Conservation (phyloP, 2,888 invertebrate species). For the Drosophila pullipes region DNA sequence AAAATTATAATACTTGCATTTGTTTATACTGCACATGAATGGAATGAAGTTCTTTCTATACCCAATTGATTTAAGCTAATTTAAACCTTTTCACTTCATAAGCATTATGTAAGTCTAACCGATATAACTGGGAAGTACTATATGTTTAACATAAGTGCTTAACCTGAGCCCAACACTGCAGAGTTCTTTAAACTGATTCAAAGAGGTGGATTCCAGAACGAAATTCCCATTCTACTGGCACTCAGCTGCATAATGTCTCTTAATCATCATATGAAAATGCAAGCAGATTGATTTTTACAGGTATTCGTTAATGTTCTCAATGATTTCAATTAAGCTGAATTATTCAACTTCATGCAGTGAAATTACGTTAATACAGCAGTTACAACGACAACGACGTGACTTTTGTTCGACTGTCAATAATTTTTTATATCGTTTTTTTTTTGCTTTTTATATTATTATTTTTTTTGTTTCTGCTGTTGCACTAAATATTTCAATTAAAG, state of each 20-base stretch:
- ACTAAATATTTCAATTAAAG: constrained; percentile 79
- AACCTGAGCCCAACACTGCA: not conserved
- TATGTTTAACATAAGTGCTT: not conserved
- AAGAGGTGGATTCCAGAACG: not conserved
- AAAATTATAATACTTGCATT: not conserved
- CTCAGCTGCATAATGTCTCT: constrained; percentile 7
- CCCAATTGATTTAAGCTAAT: not conserved
- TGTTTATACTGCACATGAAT: not conserved
- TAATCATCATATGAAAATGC: constrained; percentile 4
- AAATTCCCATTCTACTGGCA: not conserved
- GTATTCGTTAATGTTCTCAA: constrained; percentile 56
- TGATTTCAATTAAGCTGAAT: constrained; percentile 72
- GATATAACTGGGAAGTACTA: not conserved
- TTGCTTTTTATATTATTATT: not conserved
- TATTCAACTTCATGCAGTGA: constrained; percentile 49
- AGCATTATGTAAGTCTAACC: not conserved
- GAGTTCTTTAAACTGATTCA: not conserved
- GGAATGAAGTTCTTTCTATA: not conserved
- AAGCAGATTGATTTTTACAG: constrained; percentile 30
- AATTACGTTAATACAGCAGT: constrained; percentile 44
- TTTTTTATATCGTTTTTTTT: constrained; percentile 9
- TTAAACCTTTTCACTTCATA: not conserved
- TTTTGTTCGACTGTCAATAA: constrained; percentile 64
- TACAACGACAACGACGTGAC: constrained; percentile 58
- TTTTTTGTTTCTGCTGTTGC: constrained; percentile 38